phyloP scores from a whole-genome alignment of 23 tunicate species.

The Aplidium turbinatum region DNA sequence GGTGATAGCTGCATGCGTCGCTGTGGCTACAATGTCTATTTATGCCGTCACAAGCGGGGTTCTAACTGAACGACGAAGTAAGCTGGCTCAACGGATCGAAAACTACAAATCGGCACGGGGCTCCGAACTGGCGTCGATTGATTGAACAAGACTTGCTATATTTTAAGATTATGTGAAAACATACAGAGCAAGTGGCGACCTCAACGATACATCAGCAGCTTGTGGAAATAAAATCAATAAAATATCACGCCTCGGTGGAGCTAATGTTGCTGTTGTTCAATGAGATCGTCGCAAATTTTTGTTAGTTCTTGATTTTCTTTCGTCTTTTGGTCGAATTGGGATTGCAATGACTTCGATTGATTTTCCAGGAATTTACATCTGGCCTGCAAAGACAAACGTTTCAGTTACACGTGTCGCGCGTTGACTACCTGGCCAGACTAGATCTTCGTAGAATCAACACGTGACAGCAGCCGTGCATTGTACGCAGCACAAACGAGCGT shows the following conservation, averaged over 20 bases:
- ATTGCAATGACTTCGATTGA: conserved; percentile 46
- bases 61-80: conserved; percentile 37
- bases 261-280: conserved; percentile 58
- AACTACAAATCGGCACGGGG: neutral
- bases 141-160: no score
- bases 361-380: conserved; percentile 45
- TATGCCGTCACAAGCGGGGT: conserved; percentile 57
- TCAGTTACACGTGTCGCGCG: no score
- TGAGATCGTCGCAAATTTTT: conserved; percentile 81
- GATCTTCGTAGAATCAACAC: no score
- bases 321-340: conserved; percentile 44
- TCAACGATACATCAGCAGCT: no score
- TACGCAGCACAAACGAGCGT: no score
- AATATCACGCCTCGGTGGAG: no score
- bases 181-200: no score
- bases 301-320: conserved; percentile 77
- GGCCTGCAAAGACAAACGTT: conserved; percentile 25
- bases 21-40: conserved; percentile 41
- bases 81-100: conserved; percentile 36
- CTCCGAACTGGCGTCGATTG: neutral
- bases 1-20: conserved; percentile 42
- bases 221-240: no score
- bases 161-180: no score
- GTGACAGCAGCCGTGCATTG: no score
- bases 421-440: no score